Evolutionary conservation across 1,140 invertebrate genomes (phyloP).

Genomic region (Apocrypta bakeri): DNA sequence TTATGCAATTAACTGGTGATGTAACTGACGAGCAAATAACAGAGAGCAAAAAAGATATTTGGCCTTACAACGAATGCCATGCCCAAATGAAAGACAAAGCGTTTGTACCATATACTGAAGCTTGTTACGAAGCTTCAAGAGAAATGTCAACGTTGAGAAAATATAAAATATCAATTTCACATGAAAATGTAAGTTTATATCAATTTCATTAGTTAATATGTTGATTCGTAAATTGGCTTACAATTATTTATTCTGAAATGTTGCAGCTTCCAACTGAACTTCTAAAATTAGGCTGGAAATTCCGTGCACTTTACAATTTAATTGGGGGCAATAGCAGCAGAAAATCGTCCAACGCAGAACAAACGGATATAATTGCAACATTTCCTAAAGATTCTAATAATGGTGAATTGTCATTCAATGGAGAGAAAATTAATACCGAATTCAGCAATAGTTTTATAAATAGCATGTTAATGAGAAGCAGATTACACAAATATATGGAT

Average conservation of each 20-base stretch:
- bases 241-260: constrained; percentile 28
- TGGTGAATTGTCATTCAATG: constrained; percentile 63
- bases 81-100: constrained; percentile 58
- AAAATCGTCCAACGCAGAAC: constrained; percentile 48
- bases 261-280: constrained; percentile 65
- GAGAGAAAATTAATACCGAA: constrained; percentile 58
- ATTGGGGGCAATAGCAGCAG: constrained; percentile 59
- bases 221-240: too few relatives aligned
- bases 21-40: constrained; percentile 63
- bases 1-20: constrained; percentile 65
- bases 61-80: constrained; percentile 68
- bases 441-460: constrained; percentile 64
- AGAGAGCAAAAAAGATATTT: constrained; percentile 60
- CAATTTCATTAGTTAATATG: constrained; percentile 5
- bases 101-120: constrained; percentile 64
- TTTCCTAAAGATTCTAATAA: constrained; percentile 65
- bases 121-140: constrained; percentile 68
- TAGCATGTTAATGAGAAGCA: constrained; percentile 63
- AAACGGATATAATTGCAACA: constrained; percentile 59
- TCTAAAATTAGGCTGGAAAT: constrained; percentile 58
- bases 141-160: constrained; percentile 70
- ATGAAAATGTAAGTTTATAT: constrained; percentile 65
- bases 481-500: constrained; percentile 69
- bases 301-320: constrained; percentile 64
- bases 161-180: constrained; percentile 62